These are phyloP conservation scores for Allygus modestus DNA, from an alignment of 2,888 invertebrate species.

Conservation along the genomic window DNA sequence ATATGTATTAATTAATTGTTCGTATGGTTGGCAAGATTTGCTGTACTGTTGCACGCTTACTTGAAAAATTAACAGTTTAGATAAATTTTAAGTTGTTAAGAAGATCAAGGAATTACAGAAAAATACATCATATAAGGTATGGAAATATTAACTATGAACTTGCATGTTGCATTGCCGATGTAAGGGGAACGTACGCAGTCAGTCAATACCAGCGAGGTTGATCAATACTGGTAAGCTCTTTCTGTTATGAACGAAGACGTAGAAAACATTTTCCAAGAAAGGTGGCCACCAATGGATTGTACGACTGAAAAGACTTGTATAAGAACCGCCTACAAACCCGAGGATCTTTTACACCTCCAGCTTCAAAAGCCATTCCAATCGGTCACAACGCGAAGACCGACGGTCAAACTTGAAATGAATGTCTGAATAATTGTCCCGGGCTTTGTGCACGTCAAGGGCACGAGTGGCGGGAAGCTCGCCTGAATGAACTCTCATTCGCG, in stretches of 20 bases:
- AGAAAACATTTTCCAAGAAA: neutral
- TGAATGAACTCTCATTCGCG: constrained; percentile 19
- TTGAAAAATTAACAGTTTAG: too few species aligned
- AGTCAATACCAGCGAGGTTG: too few species aligned
- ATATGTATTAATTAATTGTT: too few species aligned
- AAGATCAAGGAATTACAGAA: too few species aligned
- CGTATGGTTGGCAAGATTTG: too few species aligned
- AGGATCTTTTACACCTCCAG: constrained; percentile 25
- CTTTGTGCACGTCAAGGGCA: constrained; percentile 2
- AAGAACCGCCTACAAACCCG: constrained; percentile 28
- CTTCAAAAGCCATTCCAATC: neutral
- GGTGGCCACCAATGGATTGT: neutral
- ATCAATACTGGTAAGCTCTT: neutral
- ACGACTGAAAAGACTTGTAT: neutral
- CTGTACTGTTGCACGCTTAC: too few species aligned
- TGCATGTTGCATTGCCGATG: too few species aligned
- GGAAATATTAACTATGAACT: too few species aligned
- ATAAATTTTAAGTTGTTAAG: too few species aligned
- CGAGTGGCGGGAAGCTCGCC: constrained; percentile 13
- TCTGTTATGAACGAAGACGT: neutral
- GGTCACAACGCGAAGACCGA: neutral
- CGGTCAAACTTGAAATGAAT: constrained; percentile 42
- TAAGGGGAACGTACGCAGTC: too few species aligned
- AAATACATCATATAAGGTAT: too few species aligned
- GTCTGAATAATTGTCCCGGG: constrained; percentile 15